Evolutionary conservation across 2,888 invertebrate species (phyloP), one percentile per base, ranked within the genome.

Genomic region (Dorcus parallelipipedus): DNA sequence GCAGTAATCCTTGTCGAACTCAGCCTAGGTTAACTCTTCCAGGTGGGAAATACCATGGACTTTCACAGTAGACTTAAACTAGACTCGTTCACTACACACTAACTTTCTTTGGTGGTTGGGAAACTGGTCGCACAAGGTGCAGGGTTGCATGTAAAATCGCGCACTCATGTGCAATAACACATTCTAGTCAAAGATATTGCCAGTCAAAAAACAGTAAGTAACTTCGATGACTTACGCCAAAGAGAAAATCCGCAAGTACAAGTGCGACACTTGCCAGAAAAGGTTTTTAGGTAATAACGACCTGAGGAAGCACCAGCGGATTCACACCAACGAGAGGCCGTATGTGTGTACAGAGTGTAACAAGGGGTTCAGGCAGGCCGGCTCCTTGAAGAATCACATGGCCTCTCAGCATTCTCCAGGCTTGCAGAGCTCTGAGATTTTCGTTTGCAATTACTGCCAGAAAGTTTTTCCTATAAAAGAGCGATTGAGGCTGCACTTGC

Each of bases 391-490:
- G 67, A 85, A 84, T 67, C 91, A 91, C 73, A 75, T 84, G 9
- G 79, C 81, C 40, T 81, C 81, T 61, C 79, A 80, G 61, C 87
- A 88, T 69, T 78, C 80, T 1, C 73, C 74, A 8, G 76, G 75
- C 49, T 71, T 78, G 52, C 74, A 73, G 58, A 72, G 70, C 55
- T 66, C 71, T 1, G 76, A 79, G 41, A 77, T 84, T 26, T 90
- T 84, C 74, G 81, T 85, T 50, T 93, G 93, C 73, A 80, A 86
- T 68, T 84, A 88, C 64, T 93, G 93, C 74, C 83, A 86, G 51
- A 90, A 90, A 72, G 83, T 85, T 38, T 93, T 93, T 73, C 85
- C 89, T 0, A 79, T 90, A 9, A 89, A 92, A 75, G 90, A 91
- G 70, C 84, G 90, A 39, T 78, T 93, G 54, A 83, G 86, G 64